Evolutionary conservation across 2,888 invertebrate genomes (phyloP).

Genomic region (Epirrita christyi): DNA sequence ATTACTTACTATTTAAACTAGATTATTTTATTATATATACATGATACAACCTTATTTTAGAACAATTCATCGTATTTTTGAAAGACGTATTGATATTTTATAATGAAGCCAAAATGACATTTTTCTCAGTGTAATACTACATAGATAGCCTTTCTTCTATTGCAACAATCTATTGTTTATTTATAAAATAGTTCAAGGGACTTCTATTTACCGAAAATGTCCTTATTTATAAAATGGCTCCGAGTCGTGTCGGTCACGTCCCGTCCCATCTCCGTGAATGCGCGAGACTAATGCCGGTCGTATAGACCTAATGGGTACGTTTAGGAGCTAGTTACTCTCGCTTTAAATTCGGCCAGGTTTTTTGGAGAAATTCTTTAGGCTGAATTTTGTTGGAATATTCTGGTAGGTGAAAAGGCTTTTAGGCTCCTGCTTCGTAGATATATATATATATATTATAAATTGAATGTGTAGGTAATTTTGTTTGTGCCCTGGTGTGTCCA

Average conservation of each 20-base stretch:
- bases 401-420: not conserved
- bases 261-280: slow-evolving; percentile 44
- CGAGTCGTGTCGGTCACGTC: slow-evolving; percentile 43
- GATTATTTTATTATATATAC: no score
- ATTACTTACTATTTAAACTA: no score
- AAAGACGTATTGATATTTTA: no score
- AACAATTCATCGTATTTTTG: no score
- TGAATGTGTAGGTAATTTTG: no score
- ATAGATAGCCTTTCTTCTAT: no score
- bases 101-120: no score
- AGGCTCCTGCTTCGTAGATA: not conserved
- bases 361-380: slow-evolving; percentile 14
- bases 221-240: slow-evolving; percentile 9
- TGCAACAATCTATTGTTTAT: no score
- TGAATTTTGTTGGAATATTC: slow-evolving; percentile 14
- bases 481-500: no score
- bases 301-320: slow-evolving; percentile 54
- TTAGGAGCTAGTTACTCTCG: slow-evolving; percentile 48
- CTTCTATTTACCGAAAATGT: slow-evolving; percentile 12
- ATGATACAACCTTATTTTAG: no score
- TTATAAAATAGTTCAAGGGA: not conserved
- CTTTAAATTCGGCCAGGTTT: slow-evolving; percentile 41
- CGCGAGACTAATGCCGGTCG: slow-evolving; percentile 52
- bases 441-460: no score
- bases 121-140: no score